Evolutionary conservation across 30 jellyfish, hydroid and myxozoan species (phyloP).

Genomic region (Aurelia sp.): DNA sequence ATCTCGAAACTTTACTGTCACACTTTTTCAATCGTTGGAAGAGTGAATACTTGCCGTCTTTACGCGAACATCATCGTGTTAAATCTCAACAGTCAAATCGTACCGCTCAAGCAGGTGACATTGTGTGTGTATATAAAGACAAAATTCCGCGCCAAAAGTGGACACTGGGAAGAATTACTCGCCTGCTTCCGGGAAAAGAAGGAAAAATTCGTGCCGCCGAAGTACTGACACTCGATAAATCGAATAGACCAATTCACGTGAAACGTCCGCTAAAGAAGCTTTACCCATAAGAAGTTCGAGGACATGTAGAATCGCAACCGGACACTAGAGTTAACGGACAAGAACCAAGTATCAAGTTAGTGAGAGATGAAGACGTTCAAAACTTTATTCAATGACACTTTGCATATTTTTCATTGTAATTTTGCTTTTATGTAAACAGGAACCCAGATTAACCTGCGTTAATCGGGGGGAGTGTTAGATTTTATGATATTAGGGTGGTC

Average conservation of each 20-base stretch:
- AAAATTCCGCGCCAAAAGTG: background rate
- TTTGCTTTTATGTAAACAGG: too few species aligned
- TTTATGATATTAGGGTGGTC: too few species aligned
- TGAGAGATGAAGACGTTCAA: background rate
- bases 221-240: background rate
- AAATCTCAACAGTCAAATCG: background rate
- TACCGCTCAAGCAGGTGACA: background rate
- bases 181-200: background rate
- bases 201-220: background rate
- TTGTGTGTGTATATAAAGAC: background rate
- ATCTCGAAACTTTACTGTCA: background rate
- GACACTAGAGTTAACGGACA: background rate
- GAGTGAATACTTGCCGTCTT: conserved; percentile 24
- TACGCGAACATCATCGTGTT: conserved; percentile 27
- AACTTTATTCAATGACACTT: too few species aligned
- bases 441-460: too few species aligned
- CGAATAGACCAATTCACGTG: background rate
- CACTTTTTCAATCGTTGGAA: conserved; percentile 42
- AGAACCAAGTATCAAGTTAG: background rate
- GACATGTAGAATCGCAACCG: background rate
- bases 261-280: background rate
- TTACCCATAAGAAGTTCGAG: background rate
- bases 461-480: too few species aligned
- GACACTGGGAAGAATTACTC: background rate
- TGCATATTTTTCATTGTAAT: too few species aligned